Conservation (phyloP, 2,113 vertebrate genomes). For the Antennarius striatus region DNA sequence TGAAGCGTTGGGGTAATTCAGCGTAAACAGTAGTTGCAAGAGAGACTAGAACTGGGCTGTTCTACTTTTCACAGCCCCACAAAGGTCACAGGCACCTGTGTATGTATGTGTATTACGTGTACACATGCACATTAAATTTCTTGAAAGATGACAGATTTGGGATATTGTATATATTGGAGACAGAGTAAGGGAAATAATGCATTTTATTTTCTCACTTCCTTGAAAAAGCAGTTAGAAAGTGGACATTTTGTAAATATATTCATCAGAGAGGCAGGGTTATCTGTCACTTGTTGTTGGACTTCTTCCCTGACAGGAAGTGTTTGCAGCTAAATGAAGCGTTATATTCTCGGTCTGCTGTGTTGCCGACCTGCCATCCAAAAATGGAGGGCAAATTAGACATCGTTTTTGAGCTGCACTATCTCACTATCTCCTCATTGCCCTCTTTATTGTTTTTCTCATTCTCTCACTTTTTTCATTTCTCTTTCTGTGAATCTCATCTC, state of each 20-base stretch:
- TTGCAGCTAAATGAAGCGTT: conserved; percentile 67
- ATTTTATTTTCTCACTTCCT: conserved; percentile 28
- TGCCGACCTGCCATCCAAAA: conserved; percentile 62
- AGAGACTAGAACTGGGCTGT: conserved; percentile 63
- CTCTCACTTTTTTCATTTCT: conserved; percentile 27
- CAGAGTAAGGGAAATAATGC: conserved; percentile 22
- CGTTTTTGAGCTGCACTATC: conserved; percentile 60
- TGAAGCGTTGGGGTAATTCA: conserved; percentile 82
- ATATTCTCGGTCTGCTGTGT: conserved; percentile 58
- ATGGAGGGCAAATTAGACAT: conserved; percentile 71
- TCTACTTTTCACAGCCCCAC: conserved; percentile 58
- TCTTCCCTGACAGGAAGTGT: conserved; percentile 61
- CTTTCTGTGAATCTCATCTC: conserved; percentile 29
- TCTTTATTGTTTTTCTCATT: conserved; percentile 36
- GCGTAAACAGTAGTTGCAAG: conserved; percentile 76
- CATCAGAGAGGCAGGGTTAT: conserved; percentile 57
- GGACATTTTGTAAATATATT: conserved; percentile 63
- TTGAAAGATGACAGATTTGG: conserved; percentile 30
- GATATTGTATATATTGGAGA: conserved; percentile 8
- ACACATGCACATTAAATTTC: conserved; percentile 15
- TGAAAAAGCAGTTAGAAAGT: conserved; percentile 63
- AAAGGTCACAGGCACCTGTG: conserved; percentile 28
- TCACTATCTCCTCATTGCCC: conserved; percentile 52
- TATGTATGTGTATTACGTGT: conserved; percentile 28
- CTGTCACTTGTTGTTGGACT: conserved; percentile 62